Evolutionary conservation across 1,140 invertebrate species (phyloP), one percentile per base, ranked within the genome.

Genomic region (Sminthurinus signatus): DNA sequence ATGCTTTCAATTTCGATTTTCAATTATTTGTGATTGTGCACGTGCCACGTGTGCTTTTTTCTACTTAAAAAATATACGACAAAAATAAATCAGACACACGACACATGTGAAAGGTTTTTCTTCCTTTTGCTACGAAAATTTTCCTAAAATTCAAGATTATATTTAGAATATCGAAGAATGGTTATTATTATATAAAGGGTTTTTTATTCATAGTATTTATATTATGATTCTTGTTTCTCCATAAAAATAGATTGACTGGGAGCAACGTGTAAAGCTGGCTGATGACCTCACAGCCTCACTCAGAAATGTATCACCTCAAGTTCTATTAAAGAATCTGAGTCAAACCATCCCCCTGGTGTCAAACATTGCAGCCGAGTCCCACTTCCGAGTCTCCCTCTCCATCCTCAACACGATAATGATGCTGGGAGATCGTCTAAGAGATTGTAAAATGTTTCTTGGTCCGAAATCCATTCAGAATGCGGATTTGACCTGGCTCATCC

Each of bases 331-430:
- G 43, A 69, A 69, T 50, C 17, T 69, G 44, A 52, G 56, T 32
- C 67, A 69, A 50, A 21, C 65, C 17, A 65, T 69, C 23, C 67
- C 67, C 0, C 58, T 69, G 1, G 46, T 69, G 8, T 65, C 67
- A 1, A 57, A 64, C 19, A 59, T 69, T 12, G 62, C 62, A 48
- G 50, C 62, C 1, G 67, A 64, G 21, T 62, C 63, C 23, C 58
- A 65, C 55, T 69, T 69, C 46, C 43, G 54, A 1, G 60, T 59
- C 8, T 54, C 48, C 15, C 52, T 70, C 0, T 67, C 69, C 2
- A 67, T 61, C 19, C 60, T 70, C n/a, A 67, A 61, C 27, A 66
- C 69, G 1, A 66, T 70, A 14, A 67, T 46, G 21, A 27, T 63
- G 8, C 51, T 70, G 28, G 52, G 59, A 31, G 65, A 70, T 28